These are phyloP conservation scores for Micrastur ruficollis DNA, from an alignment of 2,797 vertebrate species.

Conservation along the genomic window DNA sequence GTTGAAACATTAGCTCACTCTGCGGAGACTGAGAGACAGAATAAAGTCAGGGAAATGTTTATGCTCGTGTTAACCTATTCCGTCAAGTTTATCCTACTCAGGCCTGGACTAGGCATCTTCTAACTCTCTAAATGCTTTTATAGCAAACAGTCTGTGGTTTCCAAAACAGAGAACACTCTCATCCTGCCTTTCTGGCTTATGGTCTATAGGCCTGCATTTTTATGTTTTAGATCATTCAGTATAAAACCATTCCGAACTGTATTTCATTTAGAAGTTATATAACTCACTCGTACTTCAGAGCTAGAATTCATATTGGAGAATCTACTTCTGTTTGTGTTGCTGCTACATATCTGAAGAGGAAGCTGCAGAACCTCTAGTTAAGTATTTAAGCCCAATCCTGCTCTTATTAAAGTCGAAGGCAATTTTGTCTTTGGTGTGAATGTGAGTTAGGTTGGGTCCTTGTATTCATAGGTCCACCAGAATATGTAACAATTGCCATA, in stretches of 20 bases:
- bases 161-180: conserved; percentile 3
- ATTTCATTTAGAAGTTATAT: conserved; percentile 41
- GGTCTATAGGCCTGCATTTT: neutral
- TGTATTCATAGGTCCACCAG: neutral
- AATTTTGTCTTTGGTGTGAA: neutral
- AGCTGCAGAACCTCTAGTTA: neutral
- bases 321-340: conserved; percentile 24
- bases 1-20: conserved; percentile 44
- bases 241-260: neutral
- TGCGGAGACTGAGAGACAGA: neutral
- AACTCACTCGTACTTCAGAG: neutral
- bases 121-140: conserved; percentile 49
- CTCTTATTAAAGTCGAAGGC: neutral
- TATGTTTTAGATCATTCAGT: neutral
- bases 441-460: neutral
- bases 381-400: neutral
- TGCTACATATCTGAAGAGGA: neutral
- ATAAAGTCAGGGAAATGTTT: conserved; percentile 34
- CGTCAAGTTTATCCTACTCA: conserved; percentile 50
- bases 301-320: neutral
- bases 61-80: conserved; percentile 8
- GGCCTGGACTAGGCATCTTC: conserved; percentile 27
- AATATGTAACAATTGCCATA: neutral
- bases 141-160: neutral
- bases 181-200: neutral